Evolutionary conservation across 2,888 invertebrate genomes (phyloP).

Genomic region (Blastobasis adustella): DNA sequence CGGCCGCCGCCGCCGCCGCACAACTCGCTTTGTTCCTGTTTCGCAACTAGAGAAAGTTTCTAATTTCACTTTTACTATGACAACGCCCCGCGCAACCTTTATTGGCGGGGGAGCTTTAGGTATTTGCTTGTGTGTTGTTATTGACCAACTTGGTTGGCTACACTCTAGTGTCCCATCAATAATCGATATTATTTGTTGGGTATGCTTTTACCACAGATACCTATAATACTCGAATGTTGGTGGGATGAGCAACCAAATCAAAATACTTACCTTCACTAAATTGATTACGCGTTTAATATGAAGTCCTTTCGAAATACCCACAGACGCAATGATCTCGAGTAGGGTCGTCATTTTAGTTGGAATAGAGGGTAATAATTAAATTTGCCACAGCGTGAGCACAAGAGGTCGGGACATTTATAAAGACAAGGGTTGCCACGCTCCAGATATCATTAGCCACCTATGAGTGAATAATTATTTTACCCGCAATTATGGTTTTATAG

Average conservation of each 20-base stretch:
- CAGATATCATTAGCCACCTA: slow-evolving; percentile 11
- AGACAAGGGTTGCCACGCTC: slow-evolving; percentile 30
- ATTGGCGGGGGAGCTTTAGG: slow-evolving; percentile 12
- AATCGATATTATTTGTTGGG: too few species aligned
- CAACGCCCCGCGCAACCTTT: slow-evolving; percentile 13
- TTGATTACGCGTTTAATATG: neutral
- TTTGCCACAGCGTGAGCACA: slow-evolving; percentile 11
- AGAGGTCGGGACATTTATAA: slow-evolving; percentile 33
- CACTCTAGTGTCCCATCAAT: too few species aligned
- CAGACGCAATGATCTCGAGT: slow-evolving; percentile 1
- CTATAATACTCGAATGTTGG: too few species aligned
- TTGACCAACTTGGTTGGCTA: neutral
- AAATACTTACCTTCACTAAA: too few species aligned
- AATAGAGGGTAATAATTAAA: slow-evolving; percentile 11
- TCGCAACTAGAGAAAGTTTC: slow-evolving; percentile 37
- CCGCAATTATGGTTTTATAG: too few species aligned
- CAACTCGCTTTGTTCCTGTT: slow-evolving; percentile 33
- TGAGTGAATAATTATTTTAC: neutral
- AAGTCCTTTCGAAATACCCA: neutral
- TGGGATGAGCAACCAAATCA: too few species aligned
- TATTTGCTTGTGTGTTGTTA: slow-evolving; percentile 9
- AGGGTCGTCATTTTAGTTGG: slow-evolving; percentile 8
- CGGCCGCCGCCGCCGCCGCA: slow-evolving; percentile 6
- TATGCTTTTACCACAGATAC: too few species aligned
- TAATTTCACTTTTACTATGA: slow-evolving; percentile 45